Evolutionary conservation across 2,113 vertebrate genomes (phyloP), one percentile per base, ranked within the genome.

Genomic region (Dipodomys spectabilis): DNA sequence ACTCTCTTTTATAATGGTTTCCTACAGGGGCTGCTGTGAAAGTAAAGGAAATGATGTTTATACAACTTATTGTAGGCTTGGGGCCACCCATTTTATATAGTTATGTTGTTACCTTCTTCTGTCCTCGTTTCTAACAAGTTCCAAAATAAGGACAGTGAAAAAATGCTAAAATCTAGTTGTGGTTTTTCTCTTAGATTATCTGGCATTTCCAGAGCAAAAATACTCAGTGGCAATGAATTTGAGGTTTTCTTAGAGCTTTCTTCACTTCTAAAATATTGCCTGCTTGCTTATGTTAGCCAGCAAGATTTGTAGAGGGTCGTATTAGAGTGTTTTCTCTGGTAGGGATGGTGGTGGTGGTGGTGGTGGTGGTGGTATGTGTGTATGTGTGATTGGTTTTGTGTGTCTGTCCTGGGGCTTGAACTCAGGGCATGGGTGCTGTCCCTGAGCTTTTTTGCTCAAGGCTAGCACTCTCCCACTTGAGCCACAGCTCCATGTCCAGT

Each of bases 221-320:
- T 82, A 84, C 2, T 90, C 18, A 35, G 0, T 79, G 10, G n/a
- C 16, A 68, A 19, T 75, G 79, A 75, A 11, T 77, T 86, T 93
- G 79, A 88, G 74, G 71, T 67, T 96, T 85, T 62, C 65, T 80
- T 32, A 32, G 20, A 45, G 77, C 19, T 67, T 64, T 3, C 23
- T 16, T 69, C 13, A 82, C 67, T 92, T 92, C 53, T 96, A 71
- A 93, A 94, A 74, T 88, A 57, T 71, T 84, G 64, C 13, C 7
- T 74, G 27, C 45, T 94, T 89, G 10, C 35, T 89, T 86, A 19
- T 62, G 2, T 90, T 44, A 49, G 32, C 28, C 20, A 84, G 25
- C 68, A 82, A 65, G 44, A 64, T 91, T 27, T 82, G 25, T 75
- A 73, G 62, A 68, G n/a, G 53, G 53, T 57, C 3, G 53, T 57